A percentile compares a stretch with the other conserved stretches of the same genome.
These are phyloP conservation scores for Staurois parvus DNA, from an alignment of 2,797 vertebrate species.

Conservation along the genomic window DNA sequence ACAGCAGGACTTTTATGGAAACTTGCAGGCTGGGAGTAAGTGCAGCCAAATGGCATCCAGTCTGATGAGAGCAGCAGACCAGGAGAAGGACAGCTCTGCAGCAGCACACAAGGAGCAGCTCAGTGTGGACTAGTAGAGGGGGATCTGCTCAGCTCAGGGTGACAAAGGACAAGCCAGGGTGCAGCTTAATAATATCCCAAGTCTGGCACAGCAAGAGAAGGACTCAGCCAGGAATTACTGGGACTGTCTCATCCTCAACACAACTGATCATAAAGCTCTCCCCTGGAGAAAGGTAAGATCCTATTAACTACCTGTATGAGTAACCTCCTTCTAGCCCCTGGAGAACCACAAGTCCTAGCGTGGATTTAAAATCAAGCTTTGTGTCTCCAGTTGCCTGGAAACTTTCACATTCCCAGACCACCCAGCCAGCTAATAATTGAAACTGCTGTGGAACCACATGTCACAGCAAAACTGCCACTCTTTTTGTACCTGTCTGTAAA, in stretches of 20 bases:
- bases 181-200: background rate
- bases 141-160: constrained; percentile 3
- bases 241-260: background rate
- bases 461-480: background rate
- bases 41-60: constrained; percentile 77
- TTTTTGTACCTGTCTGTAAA: background rate
- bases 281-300: constrained; percentile 26
- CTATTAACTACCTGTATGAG: background rate
- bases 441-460: background rate
- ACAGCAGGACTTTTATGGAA: constrained; percentile 95
- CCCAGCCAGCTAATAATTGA: background rate
- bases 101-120: background rate
- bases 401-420: background rate
- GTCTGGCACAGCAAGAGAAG: constrained; percentile 25
- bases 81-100: constrained; percentile 8
- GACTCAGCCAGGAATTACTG: constrained; percentile 26
- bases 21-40: constrained; percentile 73
- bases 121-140: constrained; percentile 21
- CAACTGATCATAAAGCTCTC: background rate
- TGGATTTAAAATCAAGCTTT: background rate
- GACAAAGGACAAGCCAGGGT: constrained; percentile 13
- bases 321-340: background rate
- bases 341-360: background rate
- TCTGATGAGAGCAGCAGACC: constrained; percentile 48
- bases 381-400: background rate